Conservation (phyloP, 2,888 invertebrate species). For the Argynnis bischoffii region DNA sequence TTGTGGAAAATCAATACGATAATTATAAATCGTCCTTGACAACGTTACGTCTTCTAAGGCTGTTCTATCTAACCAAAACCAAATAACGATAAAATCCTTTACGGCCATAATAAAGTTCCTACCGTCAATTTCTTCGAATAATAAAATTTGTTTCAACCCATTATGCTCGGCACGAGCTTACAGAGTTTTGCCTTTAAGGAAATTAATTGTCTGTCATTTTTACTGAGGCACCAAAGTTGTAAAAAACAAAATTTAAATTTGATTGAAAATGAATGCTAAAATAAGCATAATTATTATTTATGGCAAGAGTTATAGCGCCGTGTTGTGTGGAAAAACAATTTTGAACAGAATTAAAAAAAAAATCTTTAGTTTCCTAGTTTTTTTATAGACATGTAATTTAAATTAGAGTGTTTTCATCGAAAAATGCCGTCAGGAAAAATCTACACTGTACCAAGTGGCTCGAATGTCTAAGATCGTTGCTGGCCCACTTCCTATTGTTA, state of each 20-base stretch:
- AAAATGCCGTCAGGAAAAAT: constrained; percentile 24
- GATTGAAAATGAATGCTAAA: too few species aligned
- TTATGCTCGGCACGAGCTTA: constrained; percentile 10
- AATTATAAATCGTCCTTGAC: not conserved
- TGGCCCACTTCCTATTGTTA: constrained; percentile 40
- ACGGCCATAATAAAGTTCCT: constrained; percentile 34
- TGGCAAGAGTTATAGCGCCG: too few species aligned
- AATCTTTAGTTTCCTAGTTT: too few species aligned
- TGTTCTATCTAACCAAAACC: constrained; percentile 22
- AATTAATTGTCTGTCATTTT: constrained; percentile 10
- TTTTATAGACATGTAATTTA: too few species aligned
- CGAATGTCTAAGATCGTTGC: constrained; percentile 37
- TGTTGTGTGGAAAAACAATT: too few species aligned
- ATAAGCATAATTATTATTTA: too few species aligned
- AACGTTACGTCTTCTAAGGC: constrained; percentile 8
- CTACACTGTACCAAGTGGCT: constrained; percentile 32
- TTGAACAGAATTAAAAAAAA: too few species aligned
- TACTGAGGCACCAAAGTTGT: not conserved
- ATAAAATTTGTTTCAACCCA: constrained; percentile 28
- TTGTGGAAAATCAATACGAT: too few species aligned
- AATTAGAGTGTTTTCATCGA: not conserved
- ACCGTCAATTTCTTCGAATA: constrained; percentile 24
- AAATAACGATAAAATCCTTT: constrained; percentile 37
- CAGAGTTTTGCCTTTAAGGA: constrained; percentile 17
- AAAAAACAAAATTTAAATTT: not conserved